Evolutionary conservation across 1,140 invertebrate species (phyloP).

Genomic region (Drosophila kepulauana): DNA sequence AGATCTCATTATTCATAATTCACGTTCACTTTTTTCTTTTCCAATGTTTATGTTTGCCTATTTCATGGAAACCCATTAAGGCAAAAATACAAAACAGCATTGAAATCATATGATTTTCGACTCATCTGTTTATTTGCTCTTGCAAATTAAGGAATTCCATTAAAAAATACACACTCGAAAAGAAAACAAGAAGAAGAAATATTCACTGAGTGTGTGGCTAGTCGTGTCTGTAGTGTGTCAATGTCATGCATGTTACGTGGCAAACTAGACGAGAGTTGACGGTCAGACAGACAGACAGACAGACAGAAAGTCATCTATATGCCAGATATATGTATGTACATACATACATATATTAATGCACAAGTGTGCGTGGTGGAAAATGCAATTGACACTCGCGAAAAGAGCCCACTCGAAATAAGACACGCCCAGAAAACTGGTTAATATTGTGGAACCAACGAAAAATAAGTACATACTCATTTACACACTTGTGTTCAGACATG

Average conservation of each 20-base stretch:
- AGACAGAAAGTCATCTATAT: background rate
- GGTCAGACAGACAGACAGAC: conserved; percentile 5
- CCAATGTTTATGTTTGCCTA: conserved; percentile 11
- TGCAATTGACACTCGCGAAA: conserved; percentile 61
- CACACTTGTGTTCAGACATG: background rate
- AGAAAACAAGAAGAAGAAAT: conserved; percentile 14
- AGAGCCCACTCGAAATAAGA: conserved; percentile 54
- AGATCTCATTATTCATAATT: conserved; percentile 33
- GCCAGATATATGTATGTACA: background rate
- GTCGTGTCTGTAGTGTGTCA: conserved; percentile 25
- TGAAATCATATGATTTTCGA: background rate
- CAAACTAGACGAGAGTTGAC: conserved; percentile 15
- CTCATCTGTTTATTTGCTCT: conserved; percentile 25
- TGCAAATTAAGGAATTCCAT: conserved; percentile 16
- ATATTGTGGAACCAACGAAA: conserved; percentile 24
- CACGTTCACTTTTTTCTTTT: background rate
- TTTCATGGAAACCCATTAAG: background rate
- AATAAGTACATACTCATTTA: background rate
- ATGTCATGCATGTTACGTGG: conserved; percentile 27
- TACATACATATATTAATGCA: background rate
- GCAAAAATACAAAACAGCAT: background rate
- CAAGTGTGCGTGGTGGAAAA: conserved; percentile 34
- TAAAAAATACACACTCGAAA: conserved; percentile 1
- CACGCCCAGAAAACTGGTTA: conserved; percentile 52
- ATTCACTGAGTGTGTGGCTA: background rate